Evolutionary conservation across 2,888 invertebrate genomes (phyloP), one percentile per base, ranked within the genome.

Genomic region (Drosophila basisetae): DNA sequence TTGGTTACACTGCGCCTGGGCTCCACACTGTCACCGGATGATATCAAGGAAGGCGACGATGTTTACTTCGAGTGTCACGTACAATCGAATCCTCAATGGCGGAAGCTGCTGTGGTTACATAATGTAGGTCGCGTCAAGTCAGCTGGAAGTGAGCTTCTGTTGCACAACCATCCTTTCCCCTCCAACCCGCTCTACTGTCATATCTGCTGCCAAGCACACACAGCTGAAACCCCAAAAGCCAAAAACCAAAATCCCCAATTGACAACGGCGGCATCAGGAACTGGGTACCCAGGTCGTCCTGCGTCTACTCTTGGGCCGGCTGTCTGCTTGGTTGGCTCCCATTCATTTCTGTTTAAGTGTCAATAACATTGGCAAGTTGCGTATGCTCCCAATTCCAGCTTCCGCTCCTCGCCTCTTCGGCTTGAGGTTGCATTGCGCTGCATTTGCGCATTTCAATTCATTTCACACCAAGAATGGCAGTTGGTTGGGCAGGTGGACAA

Each of bases 31-130:
- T 96, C 96, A 89, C 96, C 97, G 68, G 96, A 96, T 81, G 97
- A 97, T 94, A 98, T 98, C 94, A 98, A 97, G 94, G 98, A 98
- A 94, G 97, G 97, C 61, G 97, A 97, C 91, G 97, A 97, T 94
- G 97, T 97, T 73, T 97, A 97, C 94, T 97, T 98, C 94, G 98
- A 98, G 94, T 98, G 98, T 94, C 97, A 97, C 94, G 97, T 98
- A 91, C 96, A 96, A 91, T 96, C 98, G 88, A 97, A 97, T 94
- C 98, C 98, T 43, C 95, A 96, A 76, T 97, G 96, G 94, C 95
- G 96, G 91, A 96, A 97, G 91, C 95, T 98, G 78, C 95, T 96
- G 83, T 98, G 98, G 98, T 94, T 97, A 84, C 97, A 97, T 91
- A 96, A 97, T 92, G 97, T 97, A 94, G 96, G 97, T 96, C 88